These are phyloP conservation scores for Campoplex capitator DNA, from an alignment of 2,888 invertebrate genomes.

Conservation along the genomic window DNA sequence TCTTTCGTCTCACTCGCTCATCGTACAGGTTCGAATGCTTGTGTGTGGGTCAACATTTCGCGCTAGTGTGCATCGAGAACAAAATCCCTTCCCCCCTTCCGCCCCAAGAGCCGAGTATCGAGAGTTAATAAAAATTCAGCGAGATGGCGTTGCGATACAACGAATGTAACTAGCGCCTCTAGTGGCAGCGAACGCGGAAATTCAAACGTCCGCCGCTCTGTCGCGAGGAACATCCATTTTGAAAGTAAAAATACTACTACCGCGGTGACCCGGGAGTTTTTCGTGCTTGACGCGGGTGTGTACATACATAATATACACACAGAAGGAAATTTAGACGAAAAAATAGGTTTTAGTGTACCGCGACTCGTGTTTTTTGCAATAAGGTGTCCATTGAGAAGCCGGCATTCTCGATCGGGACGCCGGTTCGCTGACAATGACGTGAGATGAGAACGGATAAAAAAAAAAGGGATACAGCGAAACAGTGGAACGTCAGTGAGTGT, in stretches of 20 bases:
- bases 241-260: conserved; percentile 81
- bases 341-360: not conserved
- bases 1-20: conserved; percentile 9
- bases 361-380: not conserved
- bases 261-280: conserved; percentile 77
- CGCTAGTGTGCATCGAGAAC: conserved; percentile 7
- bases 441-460: conserved; percentile 14
- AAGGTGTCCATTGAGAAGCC: conserved; percentile 33
- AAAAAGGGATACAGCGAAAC: conserved; percentile 18
- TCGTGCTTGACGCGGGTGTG: conserved; percentile 53
- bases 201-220: conserved; percentile 73
- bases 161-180: conserved; percentile 68
- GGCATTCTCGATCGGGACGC: conserved; percentile 61
- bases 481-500: conserved; percentile 22
- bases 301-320: conserved; percentile 29
- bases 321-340: conserved; percentile 11
- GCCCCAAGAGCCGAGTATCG: conserved; percentile 36
- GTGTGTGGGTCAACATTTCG: conserved; percentile 19
- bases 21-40: conserved; percentile 13
- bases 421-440: conserved; percentile 49
- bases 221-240: conserved; percentile 77
- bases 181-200: conserved; percentile 61
- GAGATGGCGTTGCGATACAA: conserved; percentile 61
- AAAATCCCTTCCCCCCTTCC: not conserved
- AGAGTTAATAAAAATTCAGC: conserved; percentile 17